These are phyloP conservation scores for Leptinotarsa haldemani DNA, from an alignment of 2,888 invertebrate species.

Conservation along the genomic window DNA sequence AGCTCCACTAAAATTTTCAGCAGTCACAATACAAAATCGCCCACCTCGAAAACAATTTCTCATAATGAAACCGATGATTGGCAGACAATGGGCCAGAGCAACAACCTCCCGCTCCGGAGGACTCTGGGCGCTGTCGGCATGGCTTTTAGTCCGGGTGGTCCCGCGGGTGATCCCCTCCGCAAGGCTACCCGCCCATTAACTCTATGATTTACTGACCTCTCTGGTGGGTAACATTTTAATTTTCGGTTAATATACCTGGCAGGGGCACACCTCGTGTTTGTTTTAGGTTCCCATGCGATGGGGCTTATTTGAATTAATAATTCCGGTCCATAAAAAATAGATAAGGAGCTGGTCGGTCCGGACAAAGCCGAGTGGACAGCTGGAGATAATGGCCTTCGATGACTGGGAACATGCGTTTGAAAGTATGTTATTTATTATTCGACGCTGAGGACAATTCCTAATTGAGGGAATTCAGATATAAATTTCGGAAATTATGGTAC, in stretches of 20 bases:
- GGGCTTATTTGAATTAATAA: slow-evolving; percentile 41
- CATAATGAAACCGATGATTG: too few species aligned
- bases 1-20: too few species aligned
- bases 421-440: slow-evolving; percentile 6
- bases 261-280: slow-evolving; percentile 41
- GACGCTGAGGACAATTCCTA: too few species aligned
- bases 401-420: slow-evolving; percentile 34
- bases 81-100: slow-evolving; percentile 3
- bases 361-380: slow-evolving; percentile 31
- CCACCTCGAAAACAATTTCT: too few species aligned
- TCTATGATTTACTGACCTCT: slow-evolving; percentile 59
- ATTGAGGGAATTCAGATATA: too few species aligned
- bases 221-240: slow-evolving; percentile 59
- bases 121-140: slow-evolving; percentile 51
- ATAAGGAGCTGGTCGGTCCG: slow-evolving; percentile 33
- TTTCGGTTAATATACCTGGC: slow-evolving; percentile 59
- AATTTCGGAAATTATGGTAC: too few species aligned
- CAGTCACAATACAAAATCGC: too few species aligned
- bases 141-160: slow-evolving; percentile 56
- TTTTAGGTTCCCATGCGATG: slow-evolving; percentile 39
- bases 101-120: slow-evolving; percentile 5
- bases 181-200: slow-evolving; percentile 55
- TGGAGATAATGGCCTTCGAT: slow-evolving; percentile 38
- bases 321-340: slow-evolving; percentile 35
- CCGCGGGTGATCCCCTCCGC: slow-evolving; percentile 44